Evolutionary conservation across 2,888 invertebrate genomes (phyloP).

Genomic region (Epistrophe eligans): DNA sequence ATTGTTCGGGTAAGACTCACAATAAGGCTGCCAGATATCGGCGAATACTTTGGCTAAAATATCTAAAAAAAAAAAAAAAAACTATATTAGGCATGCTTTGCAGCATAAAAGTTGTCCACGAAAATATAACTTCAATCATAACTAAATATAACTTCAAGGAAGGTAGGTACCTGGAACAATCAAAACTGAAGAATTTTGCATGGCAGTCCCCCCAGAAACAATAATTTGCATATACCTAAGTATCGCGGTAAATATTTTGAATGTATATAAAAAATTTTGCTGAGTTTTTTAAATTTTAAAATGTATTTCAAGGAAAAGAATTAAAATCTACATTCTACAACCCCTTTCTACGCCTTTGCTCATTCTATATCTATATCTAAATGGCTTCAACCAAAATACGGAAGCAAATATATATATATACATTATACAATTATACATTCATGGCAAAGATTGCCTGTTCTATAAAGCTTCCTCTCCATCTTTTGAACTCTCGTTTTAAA

Average conservation of each 20-base stretch:
- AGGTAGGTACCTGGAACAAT: too few species aligned
- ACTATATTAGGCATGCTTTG: too few species aligned
- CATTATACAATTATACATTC: neutral
- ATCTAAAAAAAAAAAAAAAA: too few species aligned
- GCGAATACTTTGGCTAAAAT: too few species aligned
- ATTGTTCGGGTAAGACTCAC: too few species aligned
- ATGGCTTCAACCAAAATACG: neutral
- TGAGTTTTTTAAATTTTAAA: neutral
- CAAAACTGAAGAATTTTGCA: too few species aligned
- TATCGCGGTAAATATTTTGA: neutral
- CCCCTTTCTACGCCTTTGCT: slow-evolving; percentile 10
- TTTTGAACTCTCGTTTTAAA: slow-evolving; percentile 44
- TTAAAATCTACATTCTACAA: slow-evolving; percentile 6
- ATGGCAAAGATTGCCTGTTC: slow-evolving; percentile 66
- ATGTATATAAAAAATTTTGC: neutral
- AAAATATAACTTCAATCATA: too few species aligned
- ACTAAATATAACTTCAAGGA: too few species aligned
- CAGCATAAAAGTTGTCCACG: too few species aligned
- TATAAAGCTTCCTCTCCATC: slow-evolving; percentile 24
- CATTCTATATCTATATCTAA: neutral
- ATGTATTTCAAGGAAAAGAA: slow-evolving; percentile 10
- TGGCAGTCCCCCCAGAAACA: too few species aligned
- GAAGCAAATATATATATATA: slow-evolving; percentile 21
- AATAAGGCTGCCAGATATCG: too few species aligned
- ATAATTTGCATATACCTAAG: too few species aligned